These are phyloP conservation scores for Marcusenius ussheri DNA, from an alignment of 2,113 vertebrate species.

Conservation along the genomic window DNA sequence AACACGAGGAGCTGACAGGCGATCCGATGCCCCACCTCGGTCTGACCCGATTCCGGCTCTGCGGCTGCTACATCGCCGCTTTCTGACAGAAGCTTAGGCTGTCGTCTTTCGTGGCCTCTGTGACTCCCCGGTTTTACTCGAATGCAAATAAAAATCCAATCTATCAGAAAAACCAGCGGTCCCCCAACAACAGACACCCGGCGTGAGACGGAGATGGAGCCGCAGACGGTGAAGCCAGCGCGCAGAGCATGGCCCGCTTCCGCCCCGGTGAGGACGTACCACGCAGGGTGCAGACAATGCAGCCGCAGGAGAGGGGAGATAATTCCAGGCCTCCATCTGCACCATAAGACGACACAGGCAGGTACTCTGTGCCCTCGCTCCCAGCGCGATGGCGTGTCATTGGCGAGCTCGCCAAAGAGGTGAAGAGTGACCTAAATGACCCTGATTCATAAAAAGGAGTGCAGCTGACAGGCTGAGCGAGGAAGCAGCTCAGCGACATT, in stretches of 20 bases:
- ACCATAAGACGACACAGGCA: neutral
- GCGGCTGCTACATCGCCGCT: neutral
- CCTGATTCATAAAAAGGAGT: neutral
- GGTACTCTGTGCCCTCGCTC: neutral
- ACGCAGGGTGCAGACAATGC: constrained; percentile 8
- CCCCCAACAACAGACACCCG: neutral
- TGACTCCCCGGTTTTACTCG: constrained; percentile 3
- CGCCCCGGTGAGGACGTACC: constrained; percentile 23
- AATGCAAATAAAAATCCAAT: constrained; percentile 20
- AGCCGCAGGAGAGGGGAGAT: constrained; percentile 37
- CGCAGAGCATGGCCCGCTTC: neutral
- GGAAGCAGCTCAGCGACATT: neutral
- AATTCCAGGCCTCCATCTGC: constrained; percentile 51
- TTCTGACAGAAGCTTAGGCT: constrained; percentile 14
- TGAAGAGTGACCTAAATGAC: neutral
- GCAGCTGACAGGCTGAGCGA: neutral
- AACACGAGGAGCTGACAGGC: neutral
- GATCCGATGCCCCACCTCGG: neutral
- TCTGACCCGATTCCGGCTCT: neutral
- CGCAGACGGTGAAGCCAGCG: neutral
- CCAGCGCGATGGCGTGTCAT: neutral
- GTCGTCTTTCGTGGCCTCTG: constrained; percentile 30
- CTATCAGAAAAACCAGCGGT: neutral
- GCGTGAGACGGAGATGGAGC: neutral
- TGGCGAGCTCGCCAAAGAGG: constrained; percentile 11